Evolutionary conservation across 2,797 vertebrate genomes (phyloP), one percentile per base, ranked within the genome.

Genomic region (Ceyx erithaca): DNA sequence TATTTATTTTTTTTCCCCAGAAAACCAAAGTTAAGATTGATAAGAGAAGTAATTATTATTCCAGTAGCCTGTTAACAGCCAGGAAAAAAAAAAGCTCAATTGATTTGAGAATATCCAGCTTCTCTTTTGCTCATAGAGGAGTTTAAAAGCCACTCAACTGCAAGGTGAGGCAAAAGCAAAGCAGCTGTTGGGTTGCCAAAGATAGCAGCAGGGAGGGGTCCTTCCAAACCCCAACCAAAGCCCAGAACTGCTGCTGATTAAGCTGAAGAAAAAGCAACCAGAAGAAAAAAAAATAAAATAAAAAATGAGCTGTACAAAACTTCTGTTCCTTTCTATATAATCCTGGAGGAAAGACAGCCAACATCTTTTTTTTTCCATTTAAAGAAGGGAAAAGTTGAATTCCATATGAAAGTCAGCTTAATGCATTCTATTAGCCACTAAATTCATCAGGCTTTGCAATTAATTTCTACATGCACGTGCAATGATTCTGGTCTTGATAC

Each of bases 281-380:
- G 28, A 30, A 30, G 30, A 52, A 58, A 85, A 80, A 33, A 28
- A 9, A 58, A 23, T 14, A 49, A 25, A 25, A 49, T 48, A 25
- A 14, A 33, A 80, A 48, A 40, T 0, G 2, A 6, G 26, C 51
- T 54, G 30, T 4, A 14, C 1, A 7, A 12, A 77, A 61, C 3
- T 19, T 26, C 14, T 58, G 12, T 19, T 37, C 35, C 9, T 46
- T 85, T 15, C 20, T 21, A 1, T 18, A 10, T 18, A 46, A 45
- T 21, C 37, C 46, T 69, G 55, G 3, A 72, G 9, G 8, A 81
- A 68, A 61, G 4, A 7, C 0, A 10, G 28, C 37, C 35, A 4
- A 2, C 1, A 16, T 35, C 6, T n/a, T 26, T 37, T 41, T 25
- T 26, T 37, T 41, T 25, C 33, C 28, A 16, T 70, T 23, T 7